A percentile compares a stretch with the other conserved stretches of the same genome.
Evolutionary conservation across 2,797 vertebrate genomes (phyloP).

Genomic region (Streptopelia turtur): DNA sequence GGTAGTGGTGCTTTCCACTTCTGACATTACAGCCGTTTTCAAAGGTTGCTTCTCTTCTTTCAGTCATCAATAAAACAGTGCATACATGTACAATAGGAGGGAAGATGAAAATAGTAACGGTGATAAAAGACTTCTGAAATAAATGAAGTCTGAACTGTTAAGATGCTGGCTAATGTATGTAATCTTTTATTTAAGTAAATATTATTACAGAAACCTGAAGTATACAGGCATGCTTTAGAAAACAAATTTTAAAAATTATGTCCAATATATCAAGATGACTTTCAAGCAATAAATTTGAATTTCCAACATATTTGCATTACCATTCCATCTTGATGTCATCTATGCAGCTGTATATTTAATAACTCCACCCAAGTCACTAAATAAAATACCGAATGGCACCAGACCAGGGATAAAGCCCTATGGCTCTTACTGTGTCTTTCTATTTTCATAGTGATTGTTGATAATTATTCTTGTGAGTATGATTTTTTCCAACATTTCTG

Average conservation of each 20-base stretch:
- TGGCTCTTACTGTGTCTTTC: not conserved
- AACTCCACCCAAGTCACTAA: not conserved
- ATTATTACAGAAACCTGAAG: not conserved
- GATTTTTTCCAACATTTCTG: not conserved
- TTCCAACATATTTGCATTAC: not conserved
- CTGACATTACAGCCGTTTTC: not conserved
- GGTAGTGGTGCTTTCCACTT: not conserved
- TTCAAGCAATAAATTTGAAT: not conserved
- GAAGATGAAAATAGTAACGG: not conserved
- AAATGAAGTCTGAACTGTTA: not conserved
- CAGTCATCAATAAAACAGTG: not conserved
- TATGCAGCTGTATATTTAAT: not conserved
- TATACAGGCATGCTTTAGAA: not conserved
- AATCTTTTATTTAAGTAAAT: not conserved
- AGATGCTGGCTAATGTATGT: not conserved
- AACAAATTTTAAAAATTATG: not conserved
- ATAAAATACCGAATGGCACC: not conserved
- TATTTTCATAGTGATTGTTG: not conserved
- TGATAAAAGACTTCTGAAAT: not conserved
- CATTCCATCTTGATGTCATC: not conserved
- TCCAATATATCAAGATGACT: not conserved
- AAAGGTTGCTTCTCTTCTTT: not conserved
- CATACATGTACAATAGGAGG: not conserved
- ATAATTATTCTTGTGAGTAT: not conserved
- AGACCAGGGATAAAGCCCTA: not conserved